A percentile compares a stretch with the other conserved stretches of the same genome.
phyloP scores from a whole-genome alignment of 2,888 invertebrate genomes.

The Sympetrum striolatum region DNA sequence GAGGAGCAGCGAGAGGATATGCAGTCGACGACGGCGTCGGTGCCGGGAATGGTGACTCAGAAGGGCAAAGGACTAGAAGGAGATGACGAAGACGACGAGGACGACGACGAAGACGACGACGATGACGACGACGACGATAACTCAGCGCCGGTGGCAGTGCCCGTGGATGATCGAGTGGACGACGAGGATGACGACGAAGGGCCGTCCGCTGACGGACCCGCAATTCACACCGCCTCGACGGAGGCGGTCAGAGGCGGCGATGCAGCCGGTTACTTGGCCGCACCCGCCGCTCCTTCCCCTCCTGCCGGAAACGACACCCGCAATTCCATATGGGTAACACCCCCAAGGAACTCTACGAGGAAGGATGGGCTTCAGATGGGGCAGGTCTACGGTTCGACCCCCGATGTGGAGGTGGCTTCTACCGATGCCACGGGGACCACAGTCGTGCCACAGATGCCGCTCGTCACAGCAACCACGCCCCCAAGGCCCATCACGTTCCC shows the following conservation, averaged over 20 bases:
- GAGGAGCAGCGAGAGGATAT: conserved; percentile 65
- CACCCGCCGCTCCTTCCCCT: not conserved
- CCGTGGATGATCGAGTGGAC: conserved; percentile 3
- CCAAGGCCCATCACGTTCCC: conserved; percentile 48
- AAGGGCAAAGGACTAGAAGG: conserved; percentile 20
- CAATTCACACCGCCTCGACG: conserved; percentile 8
- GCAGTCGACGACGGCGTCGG: conserved; percentile 34
- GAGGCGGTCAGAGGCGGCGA: conserved; percentile 12
- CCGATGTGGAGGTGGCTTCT: not conserved
- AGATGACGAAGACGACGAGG: not conserved
- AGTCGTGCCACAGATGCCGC: conserved; percentile 52
- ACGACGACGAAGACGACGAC: conserved; percentile 28
- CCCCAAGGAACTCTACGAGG: conserved; percentile 16
- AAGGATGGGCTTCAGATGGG: not conserved
- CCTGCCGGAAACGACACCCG: conserved; percentile 13
- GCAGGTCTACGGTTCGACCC: not conserved
- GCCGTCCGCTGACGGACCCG: not conserved
- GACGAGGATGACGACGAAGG: conserved; percentile 34
- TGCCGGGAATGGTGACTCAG: not conserved
- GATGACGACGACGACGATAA: conserved; percentile 53
- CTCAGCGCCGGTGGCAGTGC: conserved; percentile 49
- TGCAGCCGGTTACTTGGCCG: not conserved
- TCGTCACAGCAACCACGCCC: conserved; percentile 48
- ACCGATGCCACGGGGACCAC: not conserved
- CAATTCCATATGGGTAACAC: conserved; percentile 6